Evolutionary conservation across 2,888 invertebrate species (phyloP), one percentile per base, ranked within the genome.

Genomic region (Sabellastarte sp.): DNA sequence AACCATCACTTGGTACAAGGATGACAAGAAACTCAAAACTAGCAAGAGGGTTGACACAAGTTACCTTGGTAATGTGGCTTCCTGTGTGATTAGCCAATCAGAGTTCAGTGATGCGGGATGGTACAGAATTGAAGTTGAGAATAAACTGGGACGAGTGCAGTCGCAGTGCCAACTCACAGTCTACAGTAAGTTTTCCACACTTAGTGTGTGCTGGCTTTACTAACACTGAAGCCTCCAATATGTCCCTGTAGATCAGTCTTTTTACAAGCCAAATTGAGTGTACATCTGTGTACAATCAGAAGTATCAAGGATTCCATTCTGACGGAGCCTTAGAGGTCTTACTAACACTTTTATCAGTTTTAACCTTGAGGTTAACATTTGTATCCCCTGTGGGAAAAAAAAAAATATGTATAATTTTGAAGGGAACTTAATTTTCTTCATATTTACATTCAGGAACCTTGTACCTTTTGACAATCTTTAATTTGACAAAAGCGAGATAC

Each of bases 61-160:
- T 62, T 77, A 77, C 50, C 77, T 77, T 63, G 77, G 78, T 56
- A 76, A 59, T 30, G 63, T 52, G 29, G 66, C 68, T 2, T 30
- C 61, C 58, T 84, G 96, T 60, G 89, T 89, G 32, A 90, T 95
- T 73, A 90, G 78, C 62, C 76, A 80, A 57, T 76, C 79, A 3
- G 77, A 78, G 57, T 74, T 77, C 32, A 74, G 69, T 2, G 80
- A 83, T 67, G 73, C 77, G 33, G 81, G 78, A 41, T 70, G 73
- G 3, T 83, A 82, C 72, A 68, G 71, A 29, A 75, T 80, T 60
- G 78, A 80, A 70, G 81, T 78, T 2, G 55, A 68, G 59, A 83
- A 83, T 69, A 76, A 76, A 32, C 71, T 80, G 32, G 83, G 82
- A 20, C 70, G 76, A 61, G 80, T 79, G 20, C 75, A 79, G 63